A percentile compares a stretch with the other conserved stretches of the same genome.
Evolutionary conservation across 2,797 vertebrate species (phyloP).

Genomic region (Xiphorhynchus erythropygius): DNA sequence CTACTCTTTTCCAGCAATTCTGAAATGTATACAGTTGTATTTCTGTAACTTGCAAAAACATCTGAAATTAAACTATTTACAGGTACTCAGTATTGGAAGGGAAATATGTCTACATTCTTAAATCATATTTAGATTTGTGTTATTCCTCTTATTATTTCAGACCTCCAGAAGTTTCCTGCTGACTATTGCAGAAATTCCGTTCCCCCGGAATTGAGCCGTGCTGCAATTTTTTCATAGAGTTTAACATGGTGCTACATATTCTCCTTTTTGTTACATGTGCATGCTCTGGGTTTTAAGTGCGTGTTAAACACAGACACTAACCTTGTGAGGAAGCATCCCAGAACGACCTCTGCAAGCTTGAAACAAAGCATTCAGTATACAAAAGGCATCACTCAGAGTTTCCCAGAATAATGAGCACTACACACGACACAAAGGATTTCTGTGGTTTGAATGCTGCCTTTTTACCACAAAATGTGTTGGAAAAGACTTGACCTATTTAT

Average conservation of each 20-base stretch:
- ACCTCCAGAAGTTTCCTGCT: constrained; percentile 5
- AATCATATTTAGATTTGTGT: not conserved
- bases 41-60: not conserved
- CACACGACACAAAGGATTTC: not conserved
- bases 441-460: constrained; percentile 19
- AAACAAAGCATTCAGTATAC: constrained; percentile 33
- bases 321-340: not conserved
- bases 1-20: not conserved
- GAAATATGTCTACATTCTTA: not conserved
- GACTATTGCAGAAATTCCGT: not conserved
- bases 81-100: not conserved
- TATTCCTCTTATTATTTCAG: constrained; percentile 34
- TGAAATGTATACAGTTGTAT: not conserved
- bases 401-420: not conserved
- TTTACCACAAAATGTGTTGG: not conserved
- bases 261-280: not conserved
- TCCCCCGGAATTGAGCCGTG: not conserved
- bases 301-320: not conserved
- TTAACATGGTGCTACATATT: not conserved
- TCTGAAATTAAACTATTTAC: not conserved
- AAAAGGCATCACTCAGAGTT: constrained; percentile 2
- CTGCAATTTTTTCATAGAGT: not conserved
- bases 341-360: not conserved
- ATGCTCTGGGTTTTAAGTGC: not conserved
- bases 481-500: not conserved